Evolutionary conservation across 2,888 invertebrate species (phyloP), one percentile per base, ranked within the genome.

Genomic region (Sycophila texana): DNA sequence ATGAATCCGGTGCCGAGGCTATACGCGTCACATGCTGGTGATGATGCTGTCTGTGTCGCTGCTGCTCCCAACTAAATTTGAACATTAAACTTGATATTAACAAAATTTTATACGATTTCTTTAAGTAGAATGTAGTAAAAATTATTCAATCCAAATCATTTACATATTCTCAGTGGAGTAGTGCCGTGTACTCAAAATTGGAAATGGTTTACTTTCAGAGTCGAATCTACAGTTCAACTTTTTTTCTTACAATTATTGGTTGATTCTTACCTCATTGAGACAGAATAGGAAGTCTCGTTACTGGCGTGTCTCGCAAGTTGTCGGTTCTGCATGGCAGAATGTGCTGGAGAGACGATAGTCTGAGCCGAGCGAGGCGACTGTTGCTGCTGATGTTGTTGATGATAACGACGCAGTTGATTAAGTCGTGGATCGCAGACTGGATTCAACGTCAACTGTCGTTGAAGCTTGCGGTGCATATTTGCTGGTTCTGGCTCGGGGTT

Each of bases 391-490:
- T 83, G 85, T 63, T 68, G 78, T 79, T 88, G 88, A 77, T 88
- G 88, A 84, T 86, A 88, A 83, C 87, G 85, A 82, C 87, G 88
- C 82, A 92, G 86, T 81, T 92, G 92, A 85, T 91, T 91, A 71
- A 95, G 90, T 77, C 96, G 91, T 5, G 96, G 95, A 91, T 97
- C 97, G 83, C 94, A 94, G 22, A 92, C 92, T 0, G 96, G 96
- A 90, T 96, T 96, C n/a, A 97, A 90, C 16, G 96, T 96, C 65
- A 96, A 91, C 87, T 96, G 96, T 5, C 97, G 92, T 83, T 94
- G 95, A 51, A 97, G 91, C 89, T 96, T 96, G 76, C 94, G 92
- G 87, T 97, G 97, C 79, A 95, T 92, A 87, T 96, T 96, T n/a
- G 84, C 86, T 16, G 87, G 85, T 74, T 89, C 88, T 18, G 86